phyloP scores from a whole-genome alignment of 2,888 invertebrate genomes.

The Sialis fuliginosa region DNA sequence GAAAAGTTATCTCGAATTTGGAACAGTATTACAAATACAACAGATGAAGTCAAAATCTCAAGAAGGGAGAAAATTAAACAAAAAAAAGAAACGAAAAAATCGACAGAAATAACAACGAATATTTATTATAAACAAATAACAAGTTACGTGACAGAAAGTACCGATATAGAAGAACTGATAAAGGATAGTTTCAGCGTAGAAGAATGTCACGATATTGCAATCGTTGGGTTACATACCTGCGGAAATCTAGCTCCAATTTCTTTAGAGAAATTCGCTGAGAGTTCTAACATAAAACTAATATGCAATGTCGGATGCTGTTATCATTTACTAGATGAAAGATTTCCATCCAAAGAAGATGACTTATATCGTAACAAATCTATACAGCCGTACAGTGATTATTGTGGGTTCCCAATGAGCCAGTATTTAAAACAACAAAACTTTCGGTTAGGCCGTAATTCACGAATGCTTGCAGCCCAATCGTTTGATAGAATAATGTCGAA shows the following conservation, averaged over 20 bases:
- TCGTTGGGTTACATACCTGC: constrained; percentile 76
- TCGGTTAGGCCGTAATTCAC: constrained; percentile 51
- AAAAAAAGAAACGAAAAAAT: constrained; percentile 13
- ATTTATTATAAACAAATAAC: constrained; percentile 38
- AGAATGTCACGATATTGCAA: constrained; percentile 26
- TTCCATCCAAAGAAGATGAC: constrained; percentile 16
- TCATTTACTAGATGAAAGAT: constrained; percentile 53
- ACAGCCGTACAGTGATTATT: constrained; percentile 15
- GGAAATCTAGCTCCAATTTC: constrained; percentile 64
- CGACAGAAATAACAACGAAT: background rate
- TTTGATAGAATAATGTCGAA: constrained; percentile 44
- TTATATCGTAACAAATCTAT: constrained; percentile 20
- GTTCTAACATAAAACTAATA: constrained; percentile 34
- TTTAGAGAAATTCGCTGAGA: constrained; percentile 45
- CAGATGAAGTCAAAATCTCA: constrained; percentile 13
- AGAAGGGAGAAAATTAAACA: constrained; percentile 9
- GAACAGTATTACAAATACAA: constrained; percentile 17
- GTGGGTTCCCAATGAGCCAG: constrained; percentile 51
- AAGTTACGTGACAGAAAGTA: constrained; percentile 37
- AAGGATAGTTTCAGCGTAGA: constrained; percentile 27
- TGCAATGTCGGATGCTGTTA: constrained; percentile 85
- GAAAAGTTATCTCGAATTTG: constrained; percentile 25
- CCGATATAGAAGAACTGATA: constrained; percentile 33
- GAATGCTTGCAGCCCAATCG: constrained; percentile 75
- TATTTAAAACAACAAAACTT: constrained; percentile 32